Evolutionary conservation across 1,140 invertebrate genomes (phyloP), one percentile per base, ranked within the genome.

Genomic region (Pseudomyrmex pallidus): DNA sequence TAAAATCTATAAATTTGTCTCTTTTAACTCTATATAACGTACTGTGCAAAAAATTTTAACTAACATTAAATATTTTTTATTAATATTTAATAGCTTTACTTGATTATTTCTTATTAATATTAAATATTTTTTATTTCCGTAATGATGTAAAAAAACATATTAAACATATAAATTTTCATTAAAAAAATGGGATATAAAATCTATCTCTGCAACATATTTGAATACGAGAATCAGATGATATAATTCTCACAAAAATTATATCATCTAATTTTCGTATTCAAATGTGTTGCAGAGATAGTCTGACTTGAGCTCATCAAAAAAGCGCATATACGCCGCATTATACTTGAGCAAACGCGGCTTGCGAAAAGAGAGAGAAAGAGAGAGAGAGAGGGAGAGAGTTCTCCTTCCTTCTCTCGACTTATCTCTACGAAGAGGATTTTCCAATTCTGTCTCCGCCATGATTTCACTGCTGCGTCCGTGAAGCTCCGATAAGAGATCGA

Each of bases 381-480:
- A 5, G 35, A 5, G 54, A 59, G 44, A 5, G 5, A 50, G 61
- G n/a, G n/a, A n/a, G n/a, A 5, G 44, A 70, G 44, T 72, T 17
- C 54, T 68, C 15, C 54, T 35, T 59, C 64, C 76, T 80, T 59
- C n/a, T 59, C n/a, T 72, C 66, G 66, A 80, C 54, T 80, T 70
- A 80, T 59, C 76, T 72, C 15, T 44, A 15, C 64, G 76, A 80
- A 80, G 44, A 72, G 66, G 76, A 80, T 80, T 80, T 80, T 78
- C 76, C 64, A 80, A 80, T 80, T 44, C 64, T 59, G 44, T n/a
- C 12, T 50, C 35, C 35, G 44, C 54, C 20, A 50, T 57, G 54
- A 78, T 70, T 44, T 78, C 35, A 13, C 52, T 78, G 20, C 66
- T 59, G 56, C 44, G 44, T 72, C 15, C 54, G 44, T 59, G 0